Evolutionary conservation across 2,888 invertebrate species (phyloP).

Genomic region (Rutpela maculata): DNA sequence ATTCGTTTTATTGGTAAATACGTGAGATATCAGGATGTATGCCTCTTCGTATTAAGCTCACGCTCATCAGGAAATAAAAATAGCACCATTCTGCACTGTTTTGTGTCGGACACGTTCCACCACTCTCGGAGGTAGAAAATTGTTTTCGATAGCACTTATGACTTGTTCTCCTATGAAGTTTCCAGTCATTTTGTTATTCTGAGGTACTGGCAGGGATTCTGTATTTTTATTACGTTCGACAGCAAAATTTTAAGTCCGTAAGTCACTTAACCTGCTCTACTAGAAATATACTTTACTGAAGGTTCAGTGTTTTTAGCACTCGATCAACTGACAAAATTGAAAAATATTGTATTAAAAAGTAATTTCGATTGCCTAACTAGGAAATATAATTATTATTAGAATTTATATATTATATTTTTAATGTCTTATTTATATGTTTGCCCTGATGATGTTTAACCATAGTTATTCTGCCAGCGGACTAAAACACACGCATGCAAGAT

Average conservation of each 20-base stretch:
- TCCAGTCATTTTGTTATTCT: constrained; percentile 19
- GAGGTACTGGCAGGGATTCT: not conserved
- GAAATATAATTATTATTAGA: no score
- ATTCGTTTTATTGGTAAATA: constrained; percentile 27
- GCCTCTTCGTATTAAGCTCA: constrained; percentile 53
- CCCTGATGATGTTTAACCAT: no score
- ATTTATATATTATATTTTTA: no score
- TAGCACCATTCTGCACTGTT: constrained; percentile 46
- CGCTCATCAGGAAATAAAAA: constrained; percentile 54
- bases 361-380: no score
- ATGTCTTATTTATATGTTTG: no score
- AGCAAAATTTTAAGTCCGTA: not conserved
- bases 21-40: constrained; percentile 47
- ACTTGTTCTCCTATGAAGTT: constrained; percentile 44
- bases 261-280: no score
- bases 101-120: constrained; percentile 52
- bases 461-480: no score
- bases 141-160: constrained; percentile 54
- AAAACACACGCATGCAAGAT: no score
- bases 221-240: not conserved
- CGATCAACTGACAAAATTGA: no score
- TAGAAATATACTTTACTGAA: no score
- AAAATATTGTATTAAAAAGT: no score
- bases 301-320: no score
- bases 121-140: constrained; percentile 51